phyloP scores from a whole-genome alignment of 2,113 vertebrate species.

The Campylomormyrus numenius region DNA sequence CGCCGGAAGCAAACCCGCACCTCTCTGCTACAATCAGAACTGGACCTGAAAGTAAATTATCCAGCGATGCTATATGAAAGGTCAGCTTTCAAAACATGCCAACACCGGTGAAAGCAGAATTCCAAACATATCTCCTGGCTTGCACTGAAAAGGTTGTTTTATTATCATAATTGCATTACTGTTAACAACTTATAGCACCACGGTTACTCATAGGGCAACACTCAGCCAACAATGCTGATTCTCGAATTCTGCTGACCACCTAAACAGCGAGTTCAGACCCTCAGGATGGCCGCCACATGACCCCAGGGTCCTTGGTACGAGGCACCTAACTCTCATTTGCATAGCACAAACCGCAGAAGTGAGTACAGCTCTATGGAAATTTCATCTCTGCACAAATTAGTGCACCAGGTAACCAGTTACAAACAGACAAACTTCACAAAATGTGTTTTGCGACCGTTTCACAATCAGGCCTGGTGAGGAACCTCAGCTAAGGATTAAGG shows the following conservation, averaged over 20 bases:
- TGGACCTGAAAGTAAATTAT: not conserved
- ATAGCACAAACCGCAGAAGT: not conserved
- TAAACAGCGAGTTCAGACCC: not conserved
- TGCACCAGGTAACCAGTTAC: not conserved
- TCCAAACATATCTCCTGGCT: not conserved
- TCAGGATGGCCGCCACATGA: not conserved
- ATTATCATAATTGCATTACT: slow-evolving; percentile 38
- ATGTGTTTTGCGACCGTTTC: not conserved
- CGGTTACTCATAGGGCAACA: slow-evolving; percentile 32
- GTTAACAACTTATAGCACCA: slow-evolving; percentile 39
- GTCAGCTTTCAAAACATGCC: not conserved
- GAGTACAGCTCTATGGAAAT: not conserved
- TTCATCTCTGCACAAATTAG: not conserved
- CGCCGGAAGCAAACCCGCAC: not conserved
- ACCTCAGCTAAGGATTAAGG: not conserved
- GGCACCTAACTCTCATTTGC: not conserved
- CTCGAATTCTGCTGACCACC: not conserved
- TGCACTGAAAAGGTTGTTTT: not conserved
- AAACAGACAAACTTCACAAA: not conserved
- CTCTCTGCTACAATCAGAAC: not conserved
- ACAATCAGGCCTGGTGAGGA: not conserved
- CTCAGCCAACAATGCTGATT: not conserved
- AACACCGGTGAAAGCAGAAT: not conserved
- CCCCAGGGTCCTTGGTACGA: not conserved
- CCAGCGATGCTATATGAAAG: not conserved